Percentiles rank a stretch among this genome's conserved stretches.
Evolutionary conservation across 2,797 vertebrate species (phyloP).

Genomic region (Gastrophryne carolinensis): DNA sequence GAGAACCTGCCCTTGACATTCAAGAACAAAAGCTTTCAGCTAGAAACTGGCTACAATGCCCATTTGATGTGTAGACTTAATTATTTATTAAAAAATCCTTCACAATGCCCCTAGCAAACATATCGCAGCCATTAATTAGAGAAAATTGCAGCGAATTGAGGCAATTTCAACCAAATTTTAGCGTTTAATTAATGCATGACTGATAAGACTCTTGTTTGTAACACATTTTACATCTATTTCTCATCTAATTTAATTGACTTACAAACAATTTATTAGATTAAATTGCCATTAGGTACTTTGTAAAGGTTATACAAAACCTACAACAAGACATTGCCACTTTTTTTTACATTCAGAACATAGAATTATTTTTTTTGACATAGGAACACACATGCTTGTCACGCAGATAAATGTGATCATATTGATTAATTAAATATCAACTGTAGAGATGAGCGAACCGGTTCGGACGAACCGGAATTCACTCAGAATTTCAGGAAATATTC

Average conservation of each 20-base stretch:
- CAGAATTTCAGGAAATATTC: too few species aligned
- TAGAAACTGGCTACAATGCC: conserved; percentile 16
- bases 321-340: background rate
- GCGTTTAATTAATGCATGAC: conserved; percentile 14
- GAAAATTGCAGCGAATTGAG: conserved; percentile 19
- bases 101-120: conserved; percentile 6
- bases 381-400: too few species aligned
- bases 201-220: conserved; percentile 15
- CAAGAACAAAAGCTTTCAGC: conserved; percentile 27
- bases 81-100: conserved; percentile 35
- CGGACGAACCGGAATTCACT: too few species aligned
- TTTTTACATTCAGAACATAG: too few species aligned
- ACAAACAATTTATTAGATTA: background rate
- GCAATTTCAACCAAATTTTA: conserved; percentile 21
- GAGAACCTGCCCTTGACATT: conserved; percentile 37
- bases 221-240: background rate
- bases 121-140: conserved; percentile 33
- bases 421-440: too few species aligned
- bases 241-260: conserved; percentile 15
- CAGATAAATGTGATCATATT: too few species aligned
- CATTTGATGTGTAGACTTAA: conserved; percentile 37
- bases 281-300: background rate
- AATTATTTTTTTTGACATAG: too few species aligned
- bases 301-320: conserved; percentile 11
- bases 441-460: too few species aligned